phyloP scores from a whole-genome alignment of 2,113 vertebrate species.

The Otolemur garnettii region DNA sequence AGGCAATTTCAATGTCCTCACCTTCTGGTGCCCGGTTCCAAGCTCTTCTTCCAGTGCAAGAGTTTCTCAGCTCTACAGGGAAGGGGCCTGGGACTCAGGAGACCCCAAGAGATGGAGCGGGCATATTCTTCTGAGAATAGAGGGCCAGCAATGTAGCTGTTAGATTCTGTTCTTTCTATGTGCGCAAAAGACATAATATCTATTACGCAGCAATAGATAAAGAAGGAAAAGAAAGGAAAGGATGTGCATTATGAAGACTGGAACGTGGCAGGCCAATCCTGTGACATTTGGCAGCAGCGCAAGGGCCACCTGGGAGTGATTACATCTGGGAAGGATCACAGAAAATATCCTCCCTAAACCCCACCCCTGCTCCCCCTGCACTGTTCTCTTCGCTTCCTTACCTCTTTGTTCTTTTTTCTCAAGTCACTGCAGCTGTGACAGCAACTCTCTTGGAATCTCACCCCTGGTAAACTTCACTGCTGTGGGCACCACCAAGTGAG shows the following conservation, averaged over 20 bases:
- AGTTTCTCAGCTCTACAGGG: neutral
- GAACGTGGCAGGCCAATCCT: neutral
- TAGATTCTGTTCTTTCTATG: neutral
- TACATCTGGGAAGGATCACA: neutral
- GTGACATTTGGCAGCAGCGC: neutral
- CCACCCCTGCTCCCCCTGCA: neutral
- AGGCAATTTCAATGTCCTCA: neutral
- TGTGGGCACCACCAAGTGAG: neutral
- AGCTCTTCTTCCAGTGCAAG: fast-evolving
- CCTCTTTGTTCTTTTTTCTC: neutral
- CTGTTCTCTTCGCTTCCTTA: neutral
- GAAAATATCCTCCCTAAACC: neutral
- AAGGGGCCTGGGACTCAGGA: neutral
- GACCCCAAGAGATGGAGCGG: neutral
- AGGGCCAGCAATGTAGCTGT: neutral
- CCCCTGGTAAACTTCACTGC: neutral
- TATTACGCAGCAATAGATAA: neutral
- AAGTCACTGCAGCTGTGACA: neutral
- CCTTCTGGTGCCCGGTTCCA: neutral
- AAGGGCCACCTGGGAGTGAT: neutral
- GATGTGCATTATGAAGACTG: neutral
- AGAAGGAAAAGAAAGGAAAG: neutral
- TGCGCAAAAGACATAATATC: neutral
- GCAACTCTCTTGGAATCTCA: neutral
- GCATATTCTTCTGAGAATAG: neutral